Base-by-base conservation (phyloP, 1,140 invertebrate genomes). In the Oryctes rhinoceros region DNA sequence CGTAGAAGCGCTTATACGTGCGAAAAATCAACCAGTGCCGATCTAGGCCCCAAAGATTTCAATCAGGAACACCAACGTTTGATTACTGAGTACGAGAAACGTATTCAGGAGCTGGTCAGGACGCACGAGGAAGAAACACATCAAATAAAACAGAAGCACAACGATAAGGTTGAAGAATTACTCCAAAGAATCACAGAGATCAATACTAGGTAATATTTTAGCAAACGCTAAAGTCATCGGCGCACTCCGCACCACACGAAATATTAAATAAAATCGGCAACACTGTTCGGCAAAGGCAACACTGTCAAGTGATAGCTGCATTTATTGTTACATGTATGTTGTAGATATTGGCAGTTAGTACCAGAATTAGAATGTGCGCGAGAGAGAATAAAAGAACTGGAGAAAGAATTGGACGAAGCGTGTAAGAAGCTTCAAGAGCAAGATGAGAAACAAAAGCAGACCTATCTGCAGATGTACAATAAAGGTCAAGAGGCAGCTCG, bases 381-480 rank as follows among this genome's bases (percentile, higher is more conserved):
- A 83, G 90, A 92, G 80, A 89, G 90, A 78, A 92, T 92, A 65
- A 89, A 91, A 80, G 90, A 92, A 83, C 87, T 94, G 81, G 93
- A 94, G 83, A 89, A 90, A 30, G 92, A 94, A 84, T 86, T 94
- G 62, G 93, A 94, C 83, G 90, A 92, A 80, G 90, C 92, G 24
- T 92, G 91, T 84, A 90, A 89, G 62, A 91, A 93, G 83, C 85
- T 94, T 18, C 86, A 89, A 24, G 92, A 95, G 77, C 93, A 94
- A 67, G 94, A 96, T 83, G 91, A 92, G 79, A 91, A 92, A 80
- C 93, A 95, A 81, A 93, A 93, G 83, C 90, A 93, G 84, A 91
- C 94, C 88, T 95, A 95, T 86, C 88, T 95, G 84, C 92, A 95
- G 88, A 95, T 95, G 93, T 95, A 95, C 88, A 91, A 92, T 83